A percentile compares a stretch with the other conserved stretches of the same genome.
Evolutionary conservation across 1,140 invertebrate genomes (phyloP).

Genomic region (Drosophila kikkawai): DNA sequence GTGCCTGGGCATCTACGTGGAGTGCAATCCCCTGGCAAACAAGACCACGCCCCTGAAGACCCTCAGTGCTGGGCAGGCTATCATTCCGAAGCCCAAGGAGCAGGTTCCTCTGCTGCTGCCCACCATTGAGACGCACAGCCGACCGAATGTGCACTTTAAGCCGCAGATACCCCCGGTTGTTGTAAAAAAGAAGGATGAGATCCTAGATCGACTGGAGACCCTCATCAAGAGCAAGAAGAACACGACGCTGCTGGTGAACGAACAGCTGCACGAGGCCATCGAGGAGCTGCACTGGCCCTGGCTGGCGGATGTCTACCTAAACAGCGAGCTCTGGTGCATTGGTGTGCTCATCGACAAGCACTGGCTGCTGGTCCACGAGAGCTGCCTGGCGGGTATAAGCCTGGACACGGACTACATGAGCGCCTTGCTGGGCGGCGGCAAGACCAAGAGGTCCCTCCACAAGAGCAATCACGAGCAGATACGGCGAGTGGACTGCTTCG

Average conservation of each 20-base stretch:
- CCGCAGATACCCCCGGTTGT: slow-evolving; percentile 50
- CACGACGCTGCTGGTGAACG: slow-evolving; percentile 68
- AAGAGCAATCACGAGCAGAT: slow-evolving; percentile 90
- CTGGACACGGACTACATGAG: slow-evolving; percentile 87
- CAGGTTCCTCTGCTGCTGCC: slow-evolving; percentile 41
- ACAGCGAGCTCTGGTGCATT: slow-evolving; percentile 88
- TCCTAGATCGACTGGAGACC: slow-evolving; percentile 64
- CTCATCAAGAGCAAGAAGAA: slow-evolving; percentile 75
- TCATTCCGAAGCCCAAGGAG: slow-evolving; percentile 13
- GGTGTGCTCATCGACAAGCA: slow-evolving; percentile 88
- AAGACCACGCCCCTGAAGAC: slow-evolving; percentile 67
- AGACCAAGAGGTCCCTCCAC: slow-evolving; percentile 86
- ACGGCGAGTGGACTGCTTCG: slow-evolving; percentile 86
- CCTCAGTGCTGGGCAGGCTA: slow-evolving; percentile 63
- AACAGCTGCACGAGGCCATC: slow-evolving; percentile 72
- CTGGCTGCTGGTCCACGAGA: slow-evolving; percentile 88
- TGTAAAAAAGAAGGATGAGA: slow-evolving; percentile 75
- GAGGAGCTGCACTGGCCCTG: slow-evolving; percentile 87
- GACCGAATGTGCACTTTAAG: slow-evolving; percentile 76
- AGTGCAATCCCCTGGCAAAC: slow-evolving; percentile 68
- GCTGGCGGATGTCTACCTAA: slow-evolving; percentile 89
- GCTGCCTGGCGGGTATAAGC: slow-evolving; percentile 87
- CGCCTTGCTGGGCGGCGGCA: slow-evolving; percentile 88
- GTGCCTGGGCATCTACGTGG: slow-evolving; percentile 74
- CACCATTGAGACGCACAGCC: slow-evolving; percentile 64